Evolutionary conservation across 2,888 invertebrate species (phyloP).

Genomic region (Ferdinandea cuprea): DNA sequence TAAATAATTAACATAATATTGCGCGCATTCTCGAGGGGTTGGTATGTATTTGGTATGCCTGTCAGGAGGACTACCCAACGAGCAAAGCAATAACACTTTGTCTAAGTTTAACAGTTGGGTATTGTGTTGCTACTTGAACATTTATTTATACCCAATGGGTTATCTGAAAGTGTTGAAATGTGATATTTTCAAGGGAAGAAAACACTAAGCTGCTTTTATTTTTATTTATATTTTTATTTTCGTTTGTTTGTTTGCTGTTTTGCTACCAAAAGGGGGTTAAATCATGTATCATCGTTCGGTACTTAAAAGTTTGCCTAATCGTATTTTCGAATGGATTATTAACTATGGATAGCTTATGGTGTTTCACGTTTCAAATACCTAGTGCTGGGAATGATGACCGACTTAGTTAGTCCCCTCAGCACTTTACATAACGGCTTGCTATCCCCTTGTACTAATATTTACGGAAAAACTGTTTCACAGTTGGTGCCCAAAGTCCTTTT

Average conservation of each 20-base stretch:
- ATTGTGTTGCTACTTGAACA: slow-evolving; percentile 71
- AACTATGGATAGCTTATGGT: too few relatives aligned
- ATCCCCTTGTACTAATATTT: not conserved
- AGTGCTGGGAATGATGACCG: too few relatives aligned
- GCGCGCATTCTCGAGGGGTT: slow-evolving; percentile 43
- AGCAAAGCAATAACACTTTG: slow-evolving; percentile 72
- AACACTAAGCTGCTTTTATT: slow-evolving; percentile 50
- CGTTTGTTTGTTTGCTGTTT: not conserved
- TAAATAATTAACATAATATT: slow-evolving; percentile 65
- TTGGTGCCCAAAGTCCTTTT: not conserved
- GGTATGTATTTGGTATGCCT: not conserved
- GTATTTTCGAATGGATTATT: too few relatives aligned
- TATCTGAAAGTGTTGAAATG: slow-evolving; percentile 64
- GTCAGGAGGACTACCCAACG: slow-evolving; percentile 29
- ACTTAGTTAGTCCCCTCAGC: too few relatives aligned
- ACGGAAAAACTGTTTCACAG: not conserved
- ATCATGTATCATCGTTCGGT: not conserved
- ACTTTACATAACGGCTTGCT: too few relatives aligned
- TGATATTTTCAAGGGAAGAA: slow-evolving; percentile 58
- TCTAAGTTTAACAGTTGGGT: slow-evolving; percentile 63
- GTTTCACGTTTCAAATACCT: too few relatives aligned
- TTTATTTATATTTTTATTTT: not conserved
- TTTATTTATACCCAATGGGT: slow-evolving; percentile 63
- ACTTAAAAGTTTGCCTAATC: too few relatives aligned
- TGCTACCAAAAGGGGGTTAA: not conserved